Percentiles rank a stretch among this genome's conserved stretches.
These are phyloP conservation scores for Pediacus dermestoides DNA, from an alignment of 2,888 invertebrate species.

Conservation along the genomic window DNA sequence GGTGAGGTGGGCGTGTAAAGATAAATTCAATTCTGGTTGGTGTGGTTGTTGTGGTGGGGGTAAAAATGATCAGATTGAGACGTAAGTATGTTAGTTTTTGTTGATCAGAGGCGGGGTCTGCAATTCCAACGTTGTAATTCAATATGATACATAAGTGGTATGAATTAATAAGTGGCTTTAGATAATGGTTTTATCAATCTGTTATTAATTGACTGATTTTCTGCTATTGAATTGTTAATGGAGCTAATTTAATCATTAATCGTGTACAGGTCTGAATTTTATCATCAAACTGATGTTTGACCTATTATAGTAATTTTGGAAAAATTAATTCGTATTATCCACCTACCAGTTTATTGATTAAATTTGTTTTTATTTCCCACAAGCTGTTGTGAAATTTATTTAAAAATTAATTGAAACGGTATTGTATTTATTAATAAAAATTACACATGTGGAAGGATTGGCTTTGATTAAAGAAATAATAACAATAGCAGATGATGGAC, in stretches of 20 bases:
- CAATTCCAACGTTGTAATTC: conserved; percentile 43
- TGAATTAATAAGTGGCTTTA: conserved; percentile 45
- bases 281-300: too few relatives aligned
- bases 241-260: conserved; percentile 27
- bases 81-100: conserved; percentile 52
- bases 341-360: too few relatives aligned
- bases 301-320: too few relatives aligned
- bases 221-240: conserved; percentile 29
- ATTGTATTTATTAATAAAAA: too few relatives aligned
- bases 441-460: too few relatives aligned
- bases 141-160: conserved; percentile 43
- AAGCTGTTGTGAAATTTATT: too few relatives aligned
- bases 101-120: conserved; percentile 43
- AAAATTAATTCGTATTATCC: too few relatives aligned
- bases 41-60: conserved; percentile 34
- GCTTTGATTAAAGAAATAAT: too few relatives aligned
- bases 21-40: conserved; percentile 35
- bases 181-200: conserved; percentile 49
- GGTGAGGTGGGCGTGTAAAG: conserved; percentile 40
- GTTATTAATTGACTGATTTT: conserved; percentile 13
- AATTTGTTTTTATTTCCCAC: too few relatives aligned
- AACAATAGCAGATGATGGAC: too few relatives aligned
- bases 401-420: too few relatives aligned
- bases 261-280: too few relatives aligned
- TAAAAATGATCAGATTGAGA: conserved; percentile 44